Evolutionary conservation across 2,113 vertebrate species (phyloP).

Genomic region (Sardina pilchardus): DNA sequence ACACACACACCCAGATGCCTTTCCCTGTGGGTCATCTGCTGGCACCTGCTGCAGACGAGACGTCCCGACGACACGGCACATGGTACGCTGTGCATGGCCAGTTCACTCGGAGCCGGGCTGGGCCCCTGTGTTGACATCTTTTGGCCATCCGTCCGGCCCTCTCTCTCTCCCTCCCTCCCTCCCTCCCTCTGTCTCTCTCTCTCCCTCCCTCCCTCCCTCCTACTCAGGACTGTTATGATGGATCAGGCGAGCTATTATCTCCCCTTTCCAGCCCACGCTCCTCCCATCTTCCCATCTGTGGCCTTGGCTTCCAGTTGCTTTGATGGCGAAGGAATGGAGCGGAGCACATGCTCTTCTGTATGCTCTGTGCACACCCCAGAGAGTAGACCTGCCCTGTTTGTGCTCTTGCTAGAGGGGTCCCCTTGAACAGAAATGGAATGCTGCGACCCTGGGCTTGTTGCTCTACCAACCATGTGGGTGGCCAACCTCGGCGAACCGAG

Average conservation of each 20-base stretch:
- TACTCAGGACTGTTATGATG: slow-evolving; percentile 41
- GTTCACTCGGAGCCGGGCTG: slow-evolving; percentile 40
- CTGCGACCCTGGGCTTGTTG: slow-evolving; percentile 58
- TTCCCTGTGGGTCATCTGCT: slow-evolving; percentile 23
- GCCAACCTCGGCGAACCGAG: slow-evolving; percentile 35
- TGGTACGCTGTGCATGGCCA: not conserved
- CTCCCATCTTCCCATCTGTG: slow-evolving; percentile 53
- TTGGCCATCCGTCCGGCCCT: slow-evolving; percentile 50
- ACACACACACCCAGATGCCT: not conserved
- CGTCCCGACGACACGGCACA: not conserved
- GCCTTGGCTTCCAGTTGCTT: slow-evolving; percentile 54
- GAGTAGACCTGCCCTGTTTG: slow-evolving; percentile 60
- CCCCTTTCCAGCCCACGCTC: slow-evolving; percentile 42
- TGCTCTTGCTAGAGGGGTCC: slow-evolving; percentile 55
- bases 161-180: slow-evolving; percentile 60
- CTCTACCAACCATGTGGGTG: slow-evolving; percentile 57
- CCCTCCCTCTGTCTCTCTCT: too few species aligned
- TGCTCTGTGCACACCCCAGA: slow-evolving; percentile 50
- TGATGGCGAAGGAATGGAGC: slow-evolving; percentile 57
- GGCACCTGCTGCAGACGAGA: slow-evolving; percentile 10
- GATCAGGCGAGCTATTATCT: slow-evolving; percentile 56
- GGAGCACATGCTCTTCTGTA: slow-evolving; percentile 58
- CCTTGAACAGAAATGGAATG: slow-evolving; percentile 62
- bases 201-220: slow-evolving; percentile 59
- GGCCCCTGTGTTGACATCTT: slow-evolving; percentile 10